Base-by-base conservation (phyloP, 2,888 invertebrate genomes). In the Xestoiulus laeticollis region DNA sequence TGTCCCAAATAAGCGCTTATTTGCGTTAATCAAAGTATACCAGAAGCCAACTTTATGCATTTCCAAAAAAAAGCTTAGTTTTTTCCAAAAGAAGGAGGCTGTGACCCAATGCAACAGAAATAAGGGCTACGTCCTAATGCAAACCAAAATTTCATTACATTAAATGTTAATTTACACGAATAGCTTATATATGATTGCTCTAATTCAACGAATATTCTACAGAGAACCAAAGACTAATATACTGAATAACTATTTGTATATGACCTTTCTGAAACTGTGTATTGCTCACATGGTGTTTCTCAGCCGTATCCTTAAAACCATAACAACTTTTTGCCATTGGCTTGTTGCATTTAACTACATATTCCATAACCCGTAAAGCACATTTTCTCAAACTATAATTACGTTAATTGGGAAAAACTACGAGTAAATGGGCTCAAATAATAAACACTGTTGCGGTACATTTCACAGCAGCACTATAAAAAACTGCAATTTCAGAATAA, bases 1-100 rank as follows among this genome's bases (percentile, higher is more conserved):
- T n/a, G 53, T 19, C 53, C 53, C n/a, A 59, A 59, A 59, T 59
- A n/a, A 59, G 19, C 53, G 53, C n/a, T 59, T 59, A 59, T 59
- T 59, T 59, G 53, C 53, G n/a, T n/a, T 59, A n/a, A 59, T 59
- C 53, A 59, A 59, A 59, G 53, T n/a, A 59, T 59, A 6, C 53
- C 6, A 59, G n/a, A 59, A 59, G n/a, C n/a, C 48, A 59, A 5
- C n/a, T n/a, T 59, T 59, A 59, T n/a, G n/a, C 2, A 19, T 59
- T 59, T 59, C 53, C 53, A n/a, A 48, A 48, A 59, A 59, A 59
- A 59, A 0, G 53, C n/a, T 59, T n/a, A 59, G 53, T n/a, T 59
- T n/a, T 59, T 59, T 19, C 19, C 53, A 16, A 48, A 3, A 48
- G 48, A 14, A 48, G 2, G 48, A 12, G 8, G 48, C 48, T 14